A percentile compares a stretch with the other conserved stretches of the same genome.
phyloP scores from a whole-genome alignment of 2,888 invertebrate genomes.

The Achlya flavicornis region DNA sequence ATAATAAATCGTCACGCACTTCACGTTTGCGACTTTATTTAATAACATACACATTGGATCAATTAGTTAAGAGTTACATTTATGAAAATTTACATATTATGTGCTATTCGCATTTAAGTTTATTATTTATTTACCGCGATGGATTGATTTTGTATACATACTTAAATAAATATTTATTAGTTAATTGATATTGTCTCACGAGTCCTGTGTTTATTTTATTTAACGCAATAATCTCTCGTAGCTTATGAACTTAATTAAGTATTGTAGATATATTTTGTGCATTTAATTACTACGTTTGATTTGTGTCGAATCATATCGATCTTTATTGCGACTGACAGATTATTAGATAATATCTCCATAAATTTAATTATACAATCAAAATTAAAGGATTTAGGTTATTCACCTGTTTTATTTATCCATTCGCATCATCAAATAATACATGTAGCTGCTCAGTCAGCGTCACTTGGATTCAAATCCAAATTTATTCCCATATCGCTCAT shows the following conservation, averaged over 20 bases:
- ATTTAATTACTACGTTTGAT: constrained; percentile 45
- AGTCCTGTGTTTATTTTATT: constrained; percentile 36
- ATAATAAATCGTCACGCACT: neutral
- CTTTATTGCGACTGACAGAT: constrained; percentile 50
- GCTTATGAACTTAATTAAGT: constrained; percentile 31
- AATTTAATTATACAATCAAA: constrained; percentile 36
- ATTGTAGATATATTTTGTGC: constrained; percentile 54
- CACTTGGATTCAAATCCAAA: too few species aligned
- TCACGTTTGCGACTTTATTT: neutral
- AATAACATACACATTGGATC: neutral
- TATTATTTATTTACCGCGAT: constrained; percentile 43
- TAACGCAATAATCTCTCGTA: constrained; percentile 47
- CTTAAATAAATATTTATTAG: constrained; percentile 31
- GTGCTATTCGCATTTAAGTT: constrained; percentile 30
- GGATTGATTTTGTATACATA: constrained; percentile 18
- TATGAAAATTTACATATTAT: constrained; percentile 9
- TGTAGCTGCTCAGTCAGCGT: too few species aligned
- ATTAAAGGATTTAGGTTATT: constrained; percentile 21
- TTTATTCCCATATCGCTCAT: too few species aligned
- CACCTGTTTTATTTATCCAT: neutral
- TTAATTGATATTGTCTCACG: constrained; percentile 29
- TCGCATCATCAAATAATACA: too few species aligned
- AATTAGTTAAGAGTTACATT: constrained; percentile 7
- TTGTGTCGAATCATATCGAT: constrained; percentile 46
- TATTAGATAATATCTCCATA: constrained; percentile 46